A percentile compares a stretch with the other conserved stretches of the same genome.
These are phyloP conservation scores for Enteromius anoplus DNA, from an alignment of 2,797 vertebrate genomes.

Conservation along the genomic window DNA sequence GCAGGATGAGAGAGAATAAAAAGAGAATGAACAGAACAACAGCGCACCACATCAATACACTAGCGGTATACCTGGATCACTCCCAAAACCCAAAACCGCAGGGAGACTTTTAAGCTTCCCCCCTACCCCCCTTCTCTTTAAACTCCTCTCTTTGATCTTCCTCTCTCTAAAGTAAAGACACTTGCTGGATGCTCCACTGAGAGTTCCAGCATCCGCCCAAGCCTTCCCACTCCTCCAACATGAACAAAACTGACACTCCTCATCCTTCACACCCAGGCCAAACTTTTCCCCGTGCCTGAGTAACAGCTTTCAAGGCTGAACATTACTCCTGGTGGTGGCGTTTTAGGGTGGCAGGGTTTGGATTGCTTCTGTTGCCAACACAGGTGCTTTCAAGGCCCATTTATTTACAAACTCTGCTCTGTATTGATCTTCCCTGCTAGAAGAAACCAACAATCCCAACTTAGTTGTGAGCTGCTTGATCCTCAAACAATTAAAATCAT, in stretches of 20 bases:
- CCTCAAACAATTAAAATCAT: constrained; percentile 70
- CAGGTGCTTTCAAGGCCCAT: constrained; percentile 67
- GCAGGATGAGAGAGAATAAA: constrained; percentile 74
- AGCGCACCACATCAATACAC: constrained; percentile 76
- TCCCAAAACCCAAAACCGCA: constrained; percentile 71
- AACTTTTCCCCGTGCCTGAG: constrained; percentile 54
- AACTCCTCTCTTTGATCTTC: constrained; percentile 78
- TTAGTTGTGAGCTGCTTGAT: constrained; percentile 63
- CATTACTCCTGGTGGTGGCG: constrained; percentile 50
- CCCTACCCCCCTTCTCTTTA: constrained; percentile 70
- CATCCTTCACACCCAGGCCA: constrained; percentile 73
- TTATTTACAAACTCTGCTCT: constrained; percentile 65
- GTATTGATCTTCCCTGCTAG: constrained; percentile 66
- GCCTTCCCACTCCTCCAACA: constrained; percentile 58
- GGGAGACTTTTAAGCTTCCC: constrained; percentile 66
- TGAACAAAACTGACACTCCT: constrained; percentile 56
- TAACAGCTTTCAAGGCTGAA: constrained; percentile 49
- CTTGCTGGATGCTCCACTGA: constrained; percentile 71
- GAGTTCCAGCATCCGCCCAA: constrained; percentile 71
- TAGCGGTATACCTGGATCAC: constrained; percentile 74
- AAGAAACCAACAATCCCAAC: constrained; percentile 54
- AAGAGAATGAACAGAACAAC: constrained; percentile 72
- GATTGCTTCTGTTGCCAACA: constrained; percentile 66
- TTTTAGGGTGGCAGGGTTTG: constrained; percentile 63
- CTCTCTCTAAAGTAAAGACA: constrained; percentile 75